Evolutionary conservation across 2,888 invertebrate genomes (phyloP).

Genomic region (Machimus rusticus): DNA sequence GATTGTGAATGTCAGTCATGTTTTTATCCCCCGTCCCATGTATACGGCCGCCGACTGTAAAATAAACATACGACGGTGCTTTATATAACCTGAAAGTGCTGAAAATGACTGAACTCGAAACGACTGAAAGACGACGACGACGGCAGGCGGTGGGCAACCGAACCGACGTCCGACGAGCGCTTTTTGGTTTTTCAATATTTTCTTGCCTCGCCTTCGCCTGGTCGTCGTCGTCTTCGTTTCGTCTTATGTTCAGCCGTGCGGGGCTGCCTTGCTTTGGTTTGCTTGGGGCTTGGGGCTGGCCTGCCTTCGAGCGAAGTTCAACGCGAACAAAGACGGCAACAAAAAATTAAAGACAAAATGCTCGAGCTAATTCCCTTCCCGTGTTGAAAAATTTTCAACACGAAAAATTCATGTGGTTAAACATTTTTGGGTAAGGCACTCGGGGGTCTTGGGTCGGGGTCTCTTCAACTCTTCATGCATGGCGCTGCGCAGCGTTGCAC

Average conservation of each 20-base stretch:
- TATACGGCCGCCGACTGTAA: constrained; percentile 27
- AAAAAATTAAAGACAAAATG: neutral
- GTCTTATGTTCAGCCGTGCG: neutral
- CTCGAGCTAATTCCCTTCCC: neutral
- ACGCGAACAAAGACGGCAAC: neutral
- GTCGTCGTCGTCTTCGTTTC: neutral
- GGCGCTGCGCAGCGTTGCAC: neutral
- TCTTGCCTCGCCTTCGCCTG: neutral
- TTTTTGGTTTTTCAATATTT: neutral
- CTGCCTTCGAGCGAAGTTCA: neutral
- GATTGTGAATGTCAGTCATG: constrained; percentile 35
- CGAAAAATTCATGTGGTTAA: neutral
- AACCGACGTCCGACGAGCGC: neutral
- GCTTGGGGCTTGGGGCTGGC: neutral
- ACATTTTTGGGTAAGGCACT: neutral
- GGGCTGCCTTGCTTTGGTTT: neutral
- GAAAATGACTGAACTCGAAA: constrained; percentile 34
- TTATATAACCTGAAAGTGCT: constrained; percentile 33
- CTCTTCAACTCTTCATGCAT: neutral
- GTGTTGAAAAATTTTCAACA: neutral
- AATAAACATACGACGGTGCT: constrained; percentile 21
- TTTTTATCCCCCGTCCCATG: constrained; percentile 32
- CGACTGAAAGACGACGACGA: neutral
- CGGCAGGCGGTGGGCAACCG: neutral
- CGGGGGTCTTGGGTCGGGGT: neutral